Evolutionary conservation across 2,797 vertebrate species (phyloP).

Genomic region (Hapalemur alaotrensis): DNA sequence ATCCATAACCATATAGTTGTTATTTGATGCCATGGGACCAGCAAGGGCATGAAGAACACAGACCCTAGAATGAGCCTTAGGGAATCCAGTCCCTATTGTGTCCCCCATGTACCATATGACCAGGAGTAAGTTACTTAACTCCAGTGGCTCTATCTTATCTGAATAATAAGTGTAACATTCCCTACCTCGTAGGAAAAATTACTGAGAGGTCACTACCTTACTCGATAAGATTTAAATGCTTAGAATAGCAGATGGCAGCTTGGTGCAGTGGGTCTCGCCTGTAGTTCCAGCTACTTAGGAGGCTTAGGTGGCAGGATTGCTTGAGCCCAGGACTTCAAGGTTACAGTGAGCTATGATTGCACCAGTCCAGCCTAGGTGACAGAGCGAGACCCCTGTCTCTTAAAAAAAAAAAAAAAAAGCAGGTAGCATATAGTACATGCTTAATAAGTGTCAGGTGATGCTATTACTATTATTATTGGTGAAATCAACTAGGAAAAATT

Average conservation of each 20-base stretch:
- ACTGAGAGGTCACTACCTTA: background rate
- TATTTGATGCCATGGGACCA: background rate
- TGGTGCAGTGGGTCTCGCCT: background rate
- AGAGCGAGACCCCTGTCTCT: background rate
- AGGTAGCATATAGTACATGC: background rate
- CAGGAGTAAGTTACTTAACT: background rate
- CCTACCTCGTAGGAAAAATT: background rate
- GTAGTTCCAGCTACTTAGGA: background rate
- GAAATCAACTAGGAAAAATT: background rate
- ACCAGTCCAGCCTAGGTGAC: background rate
- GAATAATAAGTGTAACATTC: background rate
- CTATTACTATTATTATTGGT: background rate
- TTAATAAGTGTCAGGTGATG: background rate
- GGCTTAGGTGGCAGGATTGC: background rate
- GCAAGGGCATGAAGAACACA: background rate
- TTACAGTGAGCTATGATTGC: background rate
- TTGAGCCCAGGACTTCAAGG: background rate
- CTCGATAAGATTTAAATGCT: background rate
- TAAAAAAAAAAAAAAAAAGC: background rate
- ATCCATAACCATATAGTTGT: background rate
- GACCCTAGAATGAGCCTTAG: background rate
- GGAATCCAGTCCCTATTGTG: background rate
- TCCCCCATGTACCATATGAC: background rate
- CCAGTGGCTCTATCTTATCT: background rate
- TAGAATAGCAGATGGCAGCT: background rate